These are phyloP conservation scores for Drosophila mercatorum DNA, from an alignment of 2,888 invertebrate genomes.

Conservation along the genomic window DNA sequence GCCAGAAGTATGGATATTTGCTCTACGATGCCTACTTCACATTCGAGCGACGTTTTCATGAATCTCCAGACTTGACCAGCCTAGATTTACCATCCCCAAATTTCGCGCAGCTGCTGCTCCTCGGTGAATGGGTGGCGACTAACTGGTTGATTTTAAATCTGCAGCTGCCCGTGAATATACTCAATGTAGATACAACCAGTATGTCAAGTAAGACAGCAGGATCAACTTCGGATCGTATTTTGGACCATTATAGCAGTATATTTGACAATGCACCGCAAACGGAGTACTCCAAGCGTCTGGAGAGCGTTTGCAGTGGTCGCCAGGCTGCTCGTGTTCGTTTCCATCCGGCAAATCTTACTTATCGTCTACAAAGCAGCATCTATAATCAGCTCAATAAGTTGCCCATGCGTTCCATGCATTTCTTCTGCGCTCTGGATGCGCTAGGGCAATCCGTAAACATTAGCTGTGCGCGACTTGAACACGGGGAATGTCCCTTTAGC, in stretches of 20 bases:
- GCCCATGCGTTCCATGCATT: conserved; percentile 80
- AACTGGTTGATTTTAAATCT: conserved; percentile 74
- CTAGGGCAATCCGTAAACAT: conserved; percentile 75
- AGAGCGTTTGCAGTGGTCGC: conserved; percentile 67
- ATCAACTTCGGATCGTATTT: conserved; percentile 79
- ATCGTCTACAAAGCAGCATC: conserved; percentile 78
- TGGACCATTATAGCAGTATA: conserved; percentile 83
- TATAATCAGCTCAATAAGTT: conserved; percentile 82
- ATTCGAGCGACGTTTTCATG: conserved; percentile 58
- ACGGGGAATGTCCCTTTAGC: conserved; percentile 81
- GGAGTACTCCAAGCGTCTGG: conserved; percentile 82
- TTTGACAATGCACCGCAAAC: conserved; percentile 83
- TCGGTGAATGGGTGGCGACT: conserved; percentile 85
- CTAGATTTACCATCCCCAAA: conserved; percentile 84
- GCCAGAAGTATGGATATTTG: conserved; percentile 74
- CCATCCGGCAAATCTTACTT: conserved; percentile 82
- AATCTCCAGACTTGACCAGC: neutral
- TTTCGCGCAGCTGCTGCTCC: conserved; percentile 85
- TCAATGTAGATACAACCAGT: conserved; percentile 82
- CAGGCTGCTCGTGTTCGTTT: conserved; percentile 79
- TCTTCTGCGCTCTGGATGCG: conserved; percentile 82
- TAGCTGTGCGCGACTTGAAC: conserved; percentile 64
- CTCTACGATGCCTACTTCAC: conserved; percentile 70
- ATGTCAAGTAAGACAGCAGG: conserved; percentile 67
- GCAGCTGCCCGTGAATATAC: conserved; percentile 80